Evolutionary conservation across 23 tunicate genomes (phyloP), one percentile per base, ranked within the genome.

Genomic region (Styela plicata): DNA sequence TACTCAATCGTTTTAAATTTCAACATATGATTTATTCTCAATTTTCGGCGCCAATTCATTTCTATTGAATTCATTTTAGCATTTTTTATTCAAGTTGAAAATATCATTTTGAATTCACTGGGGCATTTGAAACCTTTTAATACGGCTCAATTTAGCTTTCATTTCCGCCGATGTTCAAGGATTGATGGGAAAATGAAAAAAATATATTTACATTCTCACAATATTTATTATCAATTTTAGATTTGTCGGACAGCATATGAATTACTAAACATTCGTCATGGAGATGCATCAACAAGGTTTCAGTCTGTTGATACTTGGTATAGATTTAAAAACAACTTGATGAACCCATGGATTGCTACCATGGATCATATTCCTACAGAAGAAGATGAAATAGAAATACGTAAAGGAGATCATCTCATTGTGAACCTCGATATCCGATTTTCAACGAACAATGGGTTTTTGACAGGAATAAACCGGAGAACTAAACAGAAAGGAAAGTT

Each of bases 231-330:
- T 22, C 22, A 22, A 22, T 67, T 1, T 13, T 16, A 67, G 71
- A 0, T 67, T 22, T 67, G 71, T 1, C 71, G 2, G 17, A 28
- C 71, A 18, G 71, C 71, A 18, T 67, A 67, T 29, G 71, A 67
- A 67, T 29, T 67, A 28, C 16, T 67, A n/a, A 25, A 27, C 31
- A 25, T 18, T 29, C 30, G 31, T 27, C 71, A 67, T 27, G 31
- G 31, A 1, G 71, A 67, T 67, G 71, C 71, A 67, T 18, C 71
- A 28, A 67, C 31, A 28, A 27, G 30, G 21, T 67, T 67, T 22
- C 71, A 67, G 31, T 18, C 71, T 29, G 71, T 67, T 0, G 71
- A 67, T 67, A 67, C 31, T 27, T 29, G 31, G 31, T 67, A 67
- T 0, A 1, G 31, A 1, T 67, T 25, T 17, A 67, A 28, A 67